These are phyloP conservation scores for Oreocharis arfaki DNA, from an alignment of 2,113 vertebrate genomes.

Conservation along the genomic window DNA sequence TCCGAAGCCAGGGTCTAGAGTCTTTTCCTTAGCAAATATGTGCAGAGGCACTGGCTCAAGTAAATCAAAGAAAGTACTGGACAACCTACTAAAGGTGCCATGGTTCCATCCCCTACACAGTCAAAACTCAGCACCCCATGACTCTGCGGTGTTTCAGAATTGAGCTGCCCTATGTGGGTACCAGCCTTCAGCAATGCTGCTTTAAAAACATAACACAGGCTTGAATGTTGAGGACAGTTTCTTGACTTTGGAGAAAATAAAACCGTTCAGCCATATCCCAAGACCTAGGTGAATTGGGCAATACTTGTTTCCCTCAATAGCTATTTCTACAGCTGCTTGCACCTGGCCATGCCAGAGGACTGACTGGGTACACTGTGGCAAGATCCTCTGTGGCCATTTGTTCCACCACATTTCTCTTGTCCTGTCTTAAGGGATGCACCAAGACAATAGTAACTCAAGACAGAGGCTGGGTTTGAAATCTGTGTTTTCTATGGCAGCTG, in stretches of 20 bases:
- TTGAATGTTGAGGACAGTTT: not conserved
- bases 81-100: not conserved
- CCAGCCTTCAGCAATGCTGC: not conserved
- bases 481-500: not conserved
- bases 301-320: not conserved
- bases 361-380: not conserved
- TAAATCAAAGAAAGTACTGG: not conserved
- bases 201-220: not conserved
- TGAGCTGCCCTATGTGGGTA: not conserved
- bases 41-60: not conserved
- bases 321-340: not conserved
- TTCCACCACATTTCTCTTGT: not conserved
- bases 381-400: not conserved
- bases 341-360: not conserved
- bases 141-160: not conserved
- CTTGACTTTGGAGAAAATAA: not conserved
- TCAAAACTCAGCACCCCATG: fast-evolving
- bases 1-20: not conserved
- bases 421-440: not conserved
- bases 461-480: not conserved
- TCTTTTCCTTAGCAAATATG: not conserved
- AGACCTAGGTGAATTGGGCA: not conserved
- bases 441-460: not conserved
- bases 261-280: not conserved
- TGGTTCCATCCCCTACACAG: fast-evolving